phyloP scores from a whole-genome alignment of 2,113 vertebrate genomes.

The Donacobius atricapilla region DNA sequence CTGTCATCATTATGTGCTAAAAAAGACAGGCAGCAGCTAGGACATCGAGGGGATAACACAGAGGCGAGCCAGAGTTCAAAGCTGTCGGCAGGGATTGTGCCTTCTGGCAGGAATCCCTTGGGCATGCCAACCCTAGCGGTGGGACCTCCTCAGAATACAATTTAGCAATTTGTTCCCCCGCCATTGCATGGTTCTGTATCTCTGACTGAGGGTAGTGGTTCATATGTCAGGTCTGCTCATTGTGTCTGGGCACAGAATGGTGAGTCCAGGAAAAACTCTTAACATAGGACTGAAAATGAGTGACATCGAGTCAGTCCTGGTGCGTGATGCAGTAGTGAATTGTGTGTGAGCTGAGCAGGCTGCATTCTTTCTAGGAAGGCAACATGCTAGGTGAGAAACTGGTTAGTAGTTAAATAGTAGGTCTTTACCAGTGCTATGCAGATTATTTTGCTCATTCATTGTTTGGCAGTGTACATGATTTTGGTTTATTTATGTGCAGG shows the following conservation, averaged over 20 bases:
- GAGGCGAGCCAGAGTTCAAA: not conserved
- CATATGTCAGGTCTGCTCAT: not conserved
- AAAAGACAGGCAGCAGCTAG: not conserved
- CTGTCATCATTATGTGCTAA: not conserved
- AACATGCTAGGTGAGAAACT: not conserved
- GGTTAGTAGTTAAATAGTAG: not conserved
- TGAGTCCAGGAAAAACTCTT: not conserved
- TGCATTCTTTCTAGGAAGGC: not conserved
- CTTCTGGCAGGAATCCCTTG: not conserved
- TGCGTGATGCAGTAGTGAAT: not conserved
- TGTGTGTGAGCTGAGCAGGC: not conserved
- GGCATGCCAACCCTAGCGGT: accelerated
- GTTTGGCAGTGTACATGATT: not conserved
- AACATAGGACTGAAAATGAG: not conserved
- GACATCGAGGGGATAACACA: accelerated
- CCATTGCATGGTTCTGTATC: not conserved
- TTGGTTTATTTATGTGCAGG: slow-evolving; percentile 64
- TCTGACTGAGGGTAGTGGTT: not conserved
- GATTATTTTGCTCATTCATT: not conserved
- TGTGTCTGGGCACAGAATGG: not conserved
- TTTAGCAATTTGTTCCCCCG: not conserved
- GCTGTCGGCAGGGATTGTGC: not conserved
- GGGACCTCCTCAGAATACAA: not conserved
- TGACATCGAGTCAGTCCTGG: not conserved
- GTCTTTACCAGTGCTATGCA: not conserved